Evolutionary conservation across 2,113 vertebrate genomes (phyloP).

Genomic region (Pterocles burchelli): DNA sequence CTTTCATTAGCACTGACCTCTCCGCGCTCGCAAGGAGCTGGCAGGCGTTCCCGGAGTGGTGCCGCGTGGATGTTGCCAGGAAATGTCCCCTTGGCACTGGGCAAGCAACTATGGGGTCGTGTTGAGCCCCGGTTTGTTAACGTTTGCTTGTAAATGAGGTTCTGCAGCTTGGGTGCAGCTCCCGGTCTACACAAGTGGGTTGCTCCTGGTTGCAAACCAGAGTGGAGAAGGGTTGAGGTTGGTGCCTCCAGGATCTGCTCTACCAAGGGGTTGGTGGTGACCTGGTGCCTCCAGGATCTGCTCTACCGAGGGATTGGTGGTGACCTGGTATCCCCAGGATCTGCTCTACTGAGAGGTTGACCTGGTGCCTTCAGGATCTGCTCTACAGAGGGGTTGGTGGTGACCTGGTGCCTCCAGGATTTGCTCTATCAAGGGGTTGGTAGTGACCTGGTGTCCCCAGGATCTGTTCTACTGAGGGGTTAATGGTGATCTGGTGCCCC

Average conservation of each 20-base stretch:
- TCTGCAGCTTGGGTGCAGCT: neutral
- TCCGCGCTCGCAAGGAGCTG: neutral
- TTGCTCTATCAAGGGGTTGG: too few relatives aligned
- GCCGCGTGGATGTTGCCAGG: neutral
- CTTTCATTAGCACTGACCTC: conserved; percentile 53
- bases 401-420: too few relatives aligned
- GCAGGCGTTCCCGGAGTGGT: neutral
- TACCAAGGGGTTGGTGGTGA: neutral
- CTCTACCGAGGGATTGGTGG: too few relatives aligned
- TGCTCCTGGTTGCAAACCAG: neutral
- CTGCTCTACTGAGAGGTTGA: too few relatives aligned
- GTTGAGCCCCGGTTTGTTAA: neutral
- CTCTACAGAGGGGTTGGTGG: too few relatives aligned
- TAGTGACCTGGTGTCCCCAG: too few relatives aligned
- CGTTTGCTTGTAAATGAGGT: neutral
- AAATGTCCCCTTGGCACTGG: fast-evolving
- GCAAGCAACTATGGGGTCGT: fast-evolving
- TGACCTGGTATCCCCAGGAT: too few relatives aligned
- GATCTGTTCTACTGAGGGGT: too few relatives aligned
- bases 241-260: neutral
- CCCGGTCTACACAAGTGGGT: neutral
- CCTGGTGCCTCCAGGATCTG: too few relatives aligned
- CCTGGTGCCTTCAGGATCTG: too few relatives aligned
- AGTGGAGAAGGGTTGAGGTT: neutral
- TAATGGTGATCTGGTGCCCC: too few relatives aligned